Evolutionary conservation across 2,797 vertebrate genomes (phyloP).

Genomic region (Falco novaeseelandiae): DNA sequence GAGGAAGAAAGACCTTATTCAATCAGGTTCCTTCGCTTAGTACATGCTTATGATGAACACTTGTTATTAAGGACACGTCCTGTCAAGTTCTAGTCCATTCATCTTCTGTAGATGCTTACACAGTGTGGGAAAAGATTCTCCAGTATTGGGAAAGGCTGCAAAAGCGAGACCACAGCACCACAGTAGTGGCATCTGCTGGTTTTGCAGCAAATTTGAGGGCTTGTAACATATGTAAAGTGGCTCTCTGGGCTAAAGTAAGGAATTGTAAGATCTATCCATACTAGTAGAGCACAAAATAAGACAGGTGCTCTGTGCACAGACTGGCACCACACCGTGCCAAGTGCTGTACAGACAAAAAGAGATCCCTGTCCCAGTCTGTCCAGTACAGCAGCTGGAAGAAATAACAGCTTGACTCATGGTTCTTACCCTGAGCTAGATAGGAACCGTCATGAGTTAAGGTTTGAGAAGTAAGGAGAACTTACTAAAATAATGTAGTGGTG

Average conservation of each 20-base stretch:
- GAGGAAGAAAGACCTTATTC: background rate
- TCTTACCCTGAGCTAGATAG: background rate
- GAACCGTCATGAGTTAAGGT: background rate
- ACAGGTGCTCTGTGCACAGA: background rate
- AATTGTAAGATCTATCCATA: background rate
- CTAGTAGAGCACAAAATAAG: background rate
- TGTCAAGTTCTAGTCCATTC: background rate
- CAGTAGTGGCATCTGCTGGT: fast-evolving
- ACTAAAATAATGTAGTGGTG: background rate
- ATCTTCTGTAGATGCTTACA: background rate
- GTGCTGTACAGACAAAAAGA: background rate
- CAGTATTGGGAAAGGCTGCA: background rate
- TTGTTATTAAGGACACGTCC: background rate
- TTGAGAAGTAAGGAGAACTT: background rate
- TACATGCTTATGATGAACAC: fast-evolving
- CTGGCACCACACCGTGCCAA: background rate
- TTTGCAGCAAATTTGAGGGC: background rate
- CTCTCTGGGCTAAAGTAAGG: background rate
- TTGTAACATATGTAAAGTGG: background rate
- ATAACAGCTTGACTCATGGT: background rate
- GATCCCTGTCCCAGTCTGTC: background rate
- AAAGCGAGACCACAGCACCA: background rate
- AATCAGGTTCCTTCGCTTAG: background rate
- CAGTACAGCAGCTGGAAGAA: background rate
- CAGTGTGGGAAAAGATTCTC: background rate